Evolutionary conservation across 53 echinoderm and acorn worm genomes (phyloP).

Genomic region (Hippasteria phrygiana): DNA sequence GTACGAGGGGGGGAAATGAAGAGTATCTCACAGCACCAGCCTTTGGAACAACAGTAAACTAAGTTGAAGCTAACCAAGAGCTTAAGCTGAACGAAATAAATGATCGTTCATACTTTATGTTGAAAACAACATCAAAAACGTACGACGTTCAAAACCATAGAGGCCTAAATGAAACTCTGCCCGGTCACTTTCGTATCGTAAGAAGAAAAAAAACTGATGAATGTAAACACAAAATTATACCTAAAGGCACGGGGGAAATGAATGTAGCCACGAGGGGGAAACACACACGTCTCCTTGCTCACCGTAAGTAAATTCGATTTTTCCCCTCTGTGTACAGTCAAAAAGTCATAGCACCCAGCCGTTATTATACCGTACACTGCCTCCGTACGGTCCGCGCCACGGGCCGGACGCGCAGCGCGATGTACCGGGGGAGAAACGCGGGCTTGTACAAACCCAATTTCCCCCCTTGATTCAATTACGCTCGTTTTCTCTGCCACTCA

Average conservation of each 20-base stretch:
- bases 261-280: not conserved
- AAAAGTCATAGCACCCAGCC: constrained; percentile 9
- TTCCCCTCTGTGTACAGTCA: constrained; percentile 9
- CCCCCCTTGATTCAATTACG: constrained; percentile 42
- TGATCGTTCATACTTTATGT: too few species aligned
- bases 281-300: not conserved
- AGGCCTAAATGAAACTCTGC: too few species aligned
- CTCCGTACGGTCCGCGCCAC: constrained; percentile 9
- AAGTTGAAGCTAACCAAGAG: too few species aligned
- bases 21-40: too few species aligned
- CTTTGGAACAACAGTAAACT: too few species aligned
- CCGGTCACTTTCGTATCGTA: too few species aligned
- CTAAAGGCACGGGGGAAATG: not conserved
- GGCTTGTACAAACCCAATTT: constrained; percentile 44
- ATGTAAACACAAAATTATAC: not conserved
- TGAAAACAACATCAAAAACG: too few species aligned
- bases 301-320: constrained; percentile 3
- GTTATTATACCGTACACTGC: not conserved
- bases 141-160: too few species aligned
- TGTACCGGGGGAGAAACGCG: not conserved
- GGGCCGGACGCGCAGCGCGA: not conserved
- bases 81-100: too few species aligned
- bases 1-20: too few species aligned
- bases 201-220: not conserved
- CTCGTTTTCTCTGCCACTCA: constrained; percentile 1